These are phyloP conservation scores for Nomia melanderi DNA, from an alignment of 1,140 invertebrate species.

Conservation along the genomic window DNA sequence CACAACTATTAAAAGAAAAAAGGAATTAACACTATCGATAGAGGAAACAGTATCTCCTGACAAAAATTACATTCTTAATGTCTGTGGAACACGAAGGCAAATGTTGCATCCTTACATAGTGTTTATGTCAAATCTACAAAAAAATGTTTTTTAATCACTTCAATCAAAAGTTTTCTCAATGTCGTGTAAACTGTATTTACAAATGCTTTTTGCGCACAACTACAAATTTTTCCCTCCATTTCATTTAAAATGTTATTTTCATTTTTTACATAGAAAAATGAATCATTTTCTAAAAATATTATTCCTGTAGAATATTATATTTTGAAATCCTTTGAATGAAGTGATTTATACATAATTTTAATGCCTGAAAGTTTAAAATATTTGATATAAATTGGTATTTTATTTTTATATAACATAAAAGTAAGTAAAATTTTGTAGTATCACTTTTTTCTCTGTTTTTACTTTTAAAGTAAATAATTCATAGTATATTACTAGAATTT, in stretches of 20 bases:
- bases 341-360: background rate
- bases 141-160: background rate
- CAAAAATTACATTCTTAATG: constrained; percentile 70
- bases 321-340: background rate
- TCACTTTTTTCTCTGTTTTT: background rate
- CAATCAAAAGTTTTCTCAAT: background rate
- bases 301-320: background rate
- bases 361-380: background rate
- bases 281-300: background rate
- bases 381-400: background rate
- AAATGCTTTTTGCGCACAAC: background rate
- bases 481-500: background rate
- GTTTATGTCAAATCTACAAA: constrained; percentile 24
- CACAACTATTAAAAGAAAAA: constrained; percentile 33
- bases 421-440: too few species aligned
- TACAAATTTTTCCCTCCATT: constrained; percentile 5
- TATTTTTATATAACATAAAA: background rate
- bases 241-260: background rate
- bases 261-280: background rate
- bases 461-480: too few species aligned
- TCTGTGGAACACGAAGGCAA: constrained; percentile 72
- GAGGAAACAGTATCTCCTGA: constrained; percentile 65
- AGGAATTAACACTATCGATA: constrained; percentile 57
- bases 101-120: constrained; percentile 19
- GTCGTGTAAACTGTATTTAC: background rate